Conservation (phyloP, 2,113 vertebrate genomes). For the Leucopsar rothschildi region DNA sequence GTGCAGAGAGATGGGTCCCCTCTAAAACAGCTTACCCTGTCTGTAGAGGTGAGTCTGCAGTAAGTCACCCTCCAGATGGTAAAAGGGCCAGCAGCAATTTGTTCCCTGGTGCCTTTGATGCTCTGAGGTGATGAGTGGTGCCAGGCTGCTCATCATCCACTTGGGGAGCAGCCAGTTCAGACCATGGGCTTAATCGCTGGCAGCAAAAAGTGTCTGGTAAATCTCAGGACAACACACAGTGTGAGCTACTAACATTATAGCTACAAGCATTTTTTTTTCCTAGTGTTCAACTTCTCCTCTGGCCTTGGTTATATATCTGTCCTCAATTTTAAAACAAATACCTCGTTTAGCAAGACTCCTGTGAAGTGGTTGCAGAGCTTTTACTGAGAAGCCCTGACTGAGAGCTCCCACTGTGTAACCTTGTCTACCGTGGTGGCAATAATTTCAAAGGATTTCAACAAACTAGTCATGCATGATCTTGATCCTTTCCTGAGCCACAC, state of each 20-base stretch:
- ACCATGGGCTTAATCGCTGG: accelerated
- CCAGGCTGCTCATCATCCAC: background rate
- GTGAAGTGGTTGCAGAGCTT: background rate
- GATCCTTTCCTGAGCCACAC: background rate
- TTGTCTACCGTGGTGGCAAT: background rate
- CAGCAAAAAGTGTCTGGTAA: background rate
- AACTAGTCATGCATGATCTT: background rate
- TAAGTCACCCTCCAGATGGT: background rate
- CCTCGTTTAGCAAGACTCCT: background rate
- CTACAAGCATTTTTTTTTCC: background rate
- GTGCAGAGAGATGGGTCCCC: background rate
- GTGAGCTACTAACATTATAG: background rate
- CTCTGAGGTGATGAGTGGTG: accelerated
- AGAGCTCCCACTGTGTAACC: background rate
- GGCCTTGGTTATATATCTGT: background rate
- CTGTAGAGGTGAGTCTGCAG: background rate
- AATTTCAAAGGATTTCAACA: background rate
- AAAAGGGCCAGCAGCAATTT: background rate
- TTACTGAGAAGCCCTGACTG: background rate
- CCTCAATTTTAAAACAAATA: background rate
- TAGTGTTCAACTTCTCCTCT: background rate
- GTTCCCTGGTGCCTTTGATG: background rate
- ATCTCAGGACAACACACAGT: background rate
- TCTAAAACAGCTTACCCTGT: background rate
- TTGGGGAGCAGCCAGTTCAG: accelerated